Base-by-base conservation (phyloP, 2,888 invertebrate species). In the Scaptomyza polygonia region DNA sequence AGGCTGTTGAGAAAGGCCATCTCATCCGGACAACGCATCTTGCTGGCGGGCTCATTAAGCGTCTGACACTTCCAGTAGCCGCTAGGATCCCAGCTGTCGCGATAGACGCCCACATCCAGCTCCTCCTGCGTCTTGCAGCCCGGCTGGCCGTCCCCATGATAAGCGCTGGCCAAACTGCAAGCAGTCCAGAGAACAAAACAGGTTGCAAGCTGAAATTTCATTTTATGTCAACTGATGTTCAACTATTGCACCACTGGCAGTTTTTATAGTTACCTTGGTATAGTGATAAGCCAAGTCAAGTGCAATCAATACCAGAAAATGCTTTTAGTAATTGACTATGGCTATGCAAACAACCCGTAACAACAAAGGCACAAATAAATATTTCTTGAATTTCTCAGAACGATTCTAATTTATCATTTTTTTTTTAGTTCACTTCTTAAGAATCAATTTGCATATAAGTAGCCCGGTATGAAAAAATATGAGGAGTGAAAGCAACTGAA, bases 41-140 rank as follows among this genome's bases (percentile, higher is more conserved):
- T 45, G 16, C 5, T 27, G 12, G 83, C 89, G 3, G 89, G 70
- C 29, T 72, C 62, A 39, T 83, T 72, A 3, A 87, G 62, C 5
- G 47, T 18, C 16, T 67, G 73, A 43, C 89, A 89, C 42, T 83
- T 84, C 89, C 89, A 89, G 59, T 68, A 89, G n/a, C 76, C 55
- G 3, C 88, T 84, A n/a, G 90, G 66, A 68, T 89, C 89, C 88
- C 89, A 89, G 30, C 74, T 68, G 45, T 90, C 79, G 4, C 89
- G 82, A 42, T 77, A 89, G 21, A 85, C 32, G 2, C 47, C 59
- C 30, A 79, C 77, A 7, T 69, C 58, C 1, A 90, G 36, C 56
- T 89, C 90, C 18, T 73, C 71, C 18, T 78, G 67, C 3, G 89
- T 85, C 45, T 72, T 78, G 59, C 89, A 89, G 4, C 73, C 81